Conservation (phyloP, 2,888 invertebrate genomes). For the Torymus aiolomorphi region DNA sequence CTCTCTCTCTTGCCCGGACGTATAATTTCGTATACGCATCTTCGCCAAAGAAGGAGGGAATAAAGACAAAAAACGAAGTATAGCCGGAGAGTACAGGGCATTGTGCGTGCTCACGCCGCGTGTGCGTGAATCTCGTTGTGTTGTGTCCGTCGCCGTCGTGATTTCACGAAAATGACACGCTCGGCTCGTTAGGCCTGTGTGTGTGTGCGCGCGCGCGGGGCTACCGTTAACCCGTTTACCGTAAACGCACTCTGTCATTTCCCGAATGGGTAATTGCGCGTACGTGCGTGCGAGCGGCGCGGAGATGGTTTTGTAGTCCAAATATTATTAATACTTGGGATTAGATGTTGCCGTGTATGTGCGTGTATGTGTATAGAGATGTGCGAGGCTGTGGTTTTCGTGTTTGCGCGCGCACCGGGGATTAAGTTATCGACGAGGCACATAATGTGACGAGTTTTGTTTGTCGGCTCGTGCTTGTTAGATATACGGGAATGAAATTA, state of each 20-base stretch:
- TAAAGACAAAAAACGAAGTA: background rate
- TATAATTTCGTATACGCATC: constrained; percentile 18
- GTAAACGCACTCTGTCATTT: constrained; percentile 51
- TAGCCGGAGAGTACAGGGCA: background rate
- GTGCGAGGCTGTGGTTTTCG: no score
- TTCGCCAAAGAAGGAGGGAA: background rate
- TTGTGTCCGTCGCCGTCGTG: constrained; percentile 4
- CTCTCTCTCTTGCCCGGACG: background rate
- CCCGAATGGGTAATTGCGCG: constrained; percentile 8
- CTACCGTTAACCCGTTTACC: constrained; percentile 51
- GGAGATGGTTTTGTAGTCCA: background rate
- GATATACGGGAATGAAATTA: no score
- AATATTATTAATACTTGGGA: constrained; percentile 8
- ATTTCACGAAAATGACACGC: constrained; percentile 54
- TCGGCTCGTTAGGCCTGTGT: constrained; percentile 41
- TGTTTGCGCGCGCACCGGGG: no score
- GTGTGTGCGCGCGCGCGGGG: no score
- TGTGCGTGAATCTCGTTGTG: constrained; percentile 25
- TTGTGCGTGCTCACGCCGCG: constrained; percentile 7
- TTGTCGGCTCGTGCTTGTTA: no score
- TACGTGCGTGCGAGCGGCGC: background rate
- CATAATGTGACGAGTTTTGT: no score
- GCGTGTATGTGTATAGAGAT: no score
- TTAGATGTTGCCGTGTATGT: background rate
- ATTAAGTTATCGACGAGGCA: no score